Percentiles rank a stretch among this genome's conserved stretches.
Conservation (phyloP, 2,888 invertebrate species). For the Aporophyla nigra region DNA sequence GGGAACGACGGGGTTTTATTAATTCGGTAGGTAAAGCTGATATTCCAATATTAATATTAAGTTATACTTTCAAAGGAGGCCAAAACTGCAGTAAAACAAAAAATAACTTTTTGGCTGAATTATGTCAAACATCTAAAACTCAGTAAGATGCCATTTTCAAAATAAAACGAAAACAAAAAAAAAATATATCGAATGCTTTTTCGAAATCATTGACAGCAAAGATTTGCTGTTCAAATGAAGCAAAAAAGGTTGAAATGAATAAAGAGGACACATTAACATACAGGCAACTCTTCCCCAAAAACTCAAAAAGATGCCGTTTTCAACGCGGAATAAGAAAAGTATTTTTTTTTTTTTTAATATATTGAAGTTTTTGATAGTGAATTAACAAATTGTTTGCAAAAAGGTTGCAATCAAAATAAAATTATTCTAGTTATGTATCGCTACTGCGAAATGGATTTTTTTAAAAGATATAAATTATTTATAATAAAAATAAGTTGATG, state of each 20-base stretch:
- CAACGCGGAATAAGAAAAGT: neutral
- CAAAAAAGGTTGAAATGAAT: constrained; percentile 1
- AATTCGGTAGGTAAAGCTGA: neutral
- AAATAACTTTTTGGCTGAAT: neutral
- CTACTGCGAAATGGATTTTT: too few species aligned
- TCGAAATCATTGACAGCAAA: neutral
- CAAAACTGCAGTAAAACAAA: neutral
- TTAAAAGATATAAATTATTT: too few species aligned
- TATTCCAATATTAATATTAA: neutral
- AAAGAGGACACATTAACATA: neutral
- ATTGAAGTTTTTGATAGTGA: neutral
- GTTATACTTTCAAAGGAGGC: neutral
- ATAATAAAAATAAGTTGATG: neutral
- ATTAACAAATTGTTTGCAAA: neutral
- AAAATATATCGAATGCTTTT: neutral
- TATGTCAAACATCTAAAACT: neutral
- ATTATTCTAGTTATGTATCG: neutral
- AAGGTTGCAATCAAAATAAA: neutral
- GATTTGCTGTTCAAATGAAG: neutral
- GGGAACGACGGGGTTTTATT: neutral
- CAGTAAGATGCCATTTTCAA: neutral
- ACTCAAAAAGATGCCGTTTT: neutral
- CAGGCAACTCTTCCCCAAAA: neutral
- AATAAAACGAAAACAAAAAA: neutral
- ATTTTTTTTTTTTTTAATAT: neutral